These are phyloP conservation scores for Rhinopomastus cyanomelas DNA, from an alignment of 2,113 vertebrate genomes.

Conservation along the genomic window DNA sequence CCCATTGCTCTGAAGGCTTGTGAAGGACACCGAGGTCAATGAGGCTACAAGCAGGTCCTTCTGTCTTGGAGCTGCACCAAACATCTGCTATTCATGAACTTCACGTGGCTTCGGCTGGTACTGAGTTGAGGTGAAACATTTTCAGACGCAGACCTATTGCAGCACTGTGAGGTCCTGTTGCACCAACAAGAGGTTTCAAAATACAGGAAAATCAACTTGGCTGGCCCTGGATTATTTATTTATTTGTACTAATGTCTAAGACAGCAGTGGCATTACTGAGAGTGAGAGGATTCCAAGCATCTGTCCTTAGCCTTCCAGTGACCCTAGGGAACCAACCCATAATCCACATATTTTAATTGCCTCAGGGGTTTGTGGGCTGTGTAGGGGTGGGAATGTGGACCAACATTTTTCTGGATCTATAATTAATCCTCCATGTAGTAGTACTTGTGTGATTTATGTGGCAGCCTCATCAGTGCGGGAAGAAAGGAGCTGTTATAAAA, in stretches of 20 bases:
- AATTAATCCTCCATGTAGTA: constrained; percentile 39
- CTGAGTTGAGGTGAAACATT: background rate
- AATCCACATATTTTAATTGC: constrained; percentile 49
- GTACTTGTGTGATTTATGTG: background rate
- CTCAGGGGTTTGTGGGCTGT: constrained; percentile 46
- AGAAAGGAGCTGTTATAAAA: background rate
- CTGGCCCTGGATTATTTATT: constrained; percentile 1
- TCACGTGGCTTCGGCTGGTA: background rate
- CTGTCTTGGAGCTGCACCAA: background rate
- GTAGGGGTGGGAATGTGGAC: constrained; percentile 33
- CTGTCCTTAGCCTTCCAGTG: constrained; percentile 40
- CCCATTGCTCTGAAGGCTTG: background rate
- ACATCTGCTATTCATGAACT: background rate
- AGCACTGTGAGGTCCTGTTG: constrained; percentile 20
- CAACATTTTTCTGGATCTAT: constrained; percentile 24
- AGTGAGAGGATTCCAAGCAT: constrained; percentile 30
- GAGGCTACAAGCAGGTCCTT: background rate
- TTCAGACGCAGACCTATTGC: background rate
- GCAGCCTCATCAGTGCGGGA: background rate
- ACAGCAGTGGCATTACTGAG: constrained; percentile 16
- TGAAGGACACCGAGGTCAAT: background rate
- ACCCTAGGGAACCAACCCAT: constrained; percentile 18
- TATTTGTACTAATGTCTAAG: background rate
- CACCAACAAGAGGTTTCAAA: constrained; percentile 52
- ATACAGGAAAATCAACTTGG: constrained; percentile 1